Evolutionary conservation across 2,797 vertebrate genomes (phyloP).

Genomic region (Schizopygopsis pylzovi): DNA sequence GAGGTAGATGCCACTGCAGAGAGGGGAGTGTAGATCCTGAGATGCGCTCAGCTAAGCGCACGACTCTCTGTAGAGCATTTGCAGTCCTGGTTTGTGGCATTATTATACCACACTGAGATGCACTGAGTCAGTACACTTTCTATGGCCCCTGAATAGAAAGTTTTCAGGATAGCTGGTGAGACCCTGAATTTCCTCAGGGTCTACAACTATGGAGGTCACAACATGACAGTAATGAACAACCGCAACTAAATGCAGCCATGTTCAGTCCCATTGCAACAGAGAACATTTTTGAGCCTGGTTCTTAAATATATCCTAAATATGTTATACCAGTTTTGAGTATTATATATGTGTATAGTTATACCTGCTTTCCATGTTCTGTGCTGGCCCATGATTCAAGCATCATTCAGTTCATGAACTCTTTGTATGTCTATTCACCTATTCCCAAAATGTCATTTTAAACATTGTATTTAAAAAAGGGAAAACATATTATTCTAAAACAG

Average conservation of each 20-base stretch:
- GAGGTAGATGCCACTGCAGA: too few relatives aligned
- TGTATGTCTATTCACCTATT: neutral
- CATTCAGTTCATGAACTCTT: neutral
- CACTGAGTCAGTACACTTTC: too few relatives aligned
- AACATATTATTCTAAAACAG: neutral
- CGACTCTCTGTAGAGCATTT: too few relatives aligned
- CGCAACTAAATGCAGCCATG: neutral
- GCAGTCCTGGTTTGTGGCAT: too few relatives aligned
- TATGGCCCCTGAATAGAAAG: too few relatives aligned
- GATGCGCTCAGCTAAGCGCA: too few relatives aligned
- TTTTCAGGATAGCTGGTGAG: too few relatives aligned
- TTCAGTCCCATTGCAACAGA: neutral
- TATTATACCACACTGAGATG: too few relatives aligned
- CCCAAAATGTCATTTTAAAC: neutral
- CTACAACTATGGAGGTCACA: conserved; percentile 72
- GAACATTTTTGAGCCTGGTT: neutral
- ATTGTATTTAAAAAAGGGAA: neutral
- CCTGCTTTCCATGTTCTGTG: neutral
- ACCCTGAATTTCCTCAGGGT: too few relatives aligned
- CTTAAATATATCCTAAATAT: neutral
- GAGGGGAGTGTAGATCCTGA: too few relatives aligned
- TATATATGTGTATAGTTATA: too few relatives aligned
- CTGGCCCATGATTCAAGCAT: neutral
- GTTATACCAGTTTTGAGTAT: neutral
- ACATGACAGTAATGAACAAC: conserved; percentile 46